These are phyloP conservation scores for Caenorhabditis sinica DNA, from an alignment of 2,888 invertebrate genomes.

Conservation along the genomic window DNA sequence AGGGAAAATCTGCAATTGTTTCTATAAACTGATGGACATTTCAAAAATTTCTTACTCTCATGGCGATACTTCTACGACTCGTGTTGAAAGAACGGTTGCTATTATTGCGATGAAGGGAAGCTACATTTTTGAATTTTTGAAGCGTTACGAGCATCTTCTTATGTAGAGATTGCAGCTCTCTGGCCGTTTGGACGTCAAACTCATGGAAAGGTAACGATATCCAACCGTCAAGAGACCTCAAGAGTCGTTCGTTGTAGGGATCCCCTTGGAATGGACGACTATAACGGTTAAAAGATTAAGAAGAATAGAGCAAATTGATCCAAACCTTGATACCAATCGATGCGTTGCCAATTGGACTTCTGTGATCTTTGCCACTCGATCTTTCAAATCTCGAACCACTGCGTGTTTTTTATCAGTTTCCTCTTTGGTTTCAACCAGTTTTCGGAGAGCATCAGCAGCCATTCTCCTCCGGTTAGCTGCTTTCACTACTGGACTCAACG, in stretches of 20 bases:
- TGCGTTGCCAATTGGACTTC: constrained; percentile 13
- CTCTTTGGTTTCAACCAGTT: constrained; percentile 6
- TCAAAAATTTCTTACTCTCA: background rate
- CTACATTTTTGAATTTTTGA: constrained; percentile 10
- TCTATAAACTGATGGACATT: background rate
- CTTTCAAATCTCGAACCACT: constrained; percentile 23
- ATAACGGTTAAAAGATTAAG: background rate
- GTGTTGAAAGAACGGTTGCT: constrained; percentile 19
- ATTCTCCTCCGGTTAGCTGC: constrained; percentile 1
- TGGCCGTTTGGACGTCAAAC: constrained; percentile 30
- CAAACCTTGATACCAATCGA: constrained; percentile 9
- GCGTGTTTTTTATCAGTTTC: constrained; percentile 7
- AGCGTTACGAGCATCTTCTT: constrained; percentile 16
- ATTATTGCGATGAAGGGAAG: constrained; percentile 13
- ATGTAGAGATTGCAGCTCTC: background rate
- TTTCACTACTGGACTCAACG: background rate
- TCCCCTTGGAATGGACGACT: constrained; percentile 23
- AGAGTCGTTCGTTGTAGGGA: background rate
- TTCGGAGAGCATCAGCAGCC: constrained; percentile 17
- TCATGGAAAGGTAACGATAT: constrained; percentile 25
- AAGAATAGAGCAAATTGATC: background rate
- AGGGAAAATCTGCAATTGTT: background rate
- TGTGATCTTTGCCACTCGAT: constrained; percentile 16
- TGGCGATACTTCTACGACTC: constrained; percentile 22
- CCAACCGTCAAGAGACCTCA: constrained; percentile 23